These are phyloP conservation scores for Colaptes auratus DNA, from an alignment of 2,113 vertebrate genomes.

Conservation along the genomic window DNA sequence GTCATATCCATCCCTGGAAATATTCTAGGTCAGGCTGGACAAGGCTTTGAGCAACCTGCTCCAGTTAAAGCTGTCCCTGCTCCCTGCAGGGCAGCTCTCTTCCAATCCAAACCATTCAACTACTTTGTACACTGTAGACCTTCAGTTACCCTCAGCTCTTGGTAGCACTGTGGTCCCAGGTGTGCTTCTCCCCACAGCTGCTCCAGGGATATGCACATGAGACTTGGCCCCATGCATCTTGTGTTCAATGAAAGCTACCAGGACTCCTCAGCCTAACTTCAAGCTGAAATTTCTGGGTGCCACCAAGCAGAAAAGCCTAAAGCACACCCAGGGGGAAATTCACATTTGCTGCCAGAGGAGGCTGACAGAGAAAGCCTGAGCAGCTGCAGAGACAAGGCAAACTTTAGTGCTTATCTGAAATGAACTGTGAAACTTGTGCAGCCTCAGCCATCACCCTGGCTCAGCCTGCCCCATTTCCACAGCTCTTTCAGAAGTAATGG, in stretches of 20 bases:
- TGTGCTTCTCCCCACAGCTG: neutral
- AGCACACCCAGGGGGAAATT: neutral
- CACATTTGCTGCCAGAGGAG: neutral
- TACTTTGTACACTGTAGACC: neutral
- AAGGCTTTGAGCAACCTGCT: neutral
- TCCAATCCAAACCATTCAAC: neutral
- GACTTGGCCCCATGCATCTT: neutral
- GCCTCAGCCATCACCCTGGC: neutral
- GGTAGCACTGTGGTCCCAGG: neutral
- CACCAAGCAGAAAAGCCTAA: neutral
- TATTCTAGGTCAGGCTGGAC: neutral
- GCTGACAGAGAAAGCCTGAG: neutral
- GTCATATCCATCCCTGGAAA: neutral
- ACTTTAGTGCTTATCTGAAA: neutral
- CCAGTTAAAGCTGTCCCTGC: neutral
- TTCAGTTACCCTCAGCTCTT: neutral
- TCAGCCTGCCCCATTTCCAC: neutral
- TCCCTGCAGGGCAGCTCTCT: neutral
- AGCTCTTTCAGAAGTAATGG: neutral
- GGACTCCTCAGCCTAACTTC: neutral
- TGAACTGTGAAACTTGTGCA: constrained; percentile 1
- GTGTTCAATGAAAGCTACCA: rapidly evolving
- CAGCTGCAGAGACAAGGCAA: neutral
- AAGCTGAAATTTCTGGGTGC: neutral
- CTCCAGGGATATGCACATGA: neutral